Evolutionary conservation across 2,113 vertebrate species (phyloP).

Genomic region (Etheostoma spectabile): DNA sequence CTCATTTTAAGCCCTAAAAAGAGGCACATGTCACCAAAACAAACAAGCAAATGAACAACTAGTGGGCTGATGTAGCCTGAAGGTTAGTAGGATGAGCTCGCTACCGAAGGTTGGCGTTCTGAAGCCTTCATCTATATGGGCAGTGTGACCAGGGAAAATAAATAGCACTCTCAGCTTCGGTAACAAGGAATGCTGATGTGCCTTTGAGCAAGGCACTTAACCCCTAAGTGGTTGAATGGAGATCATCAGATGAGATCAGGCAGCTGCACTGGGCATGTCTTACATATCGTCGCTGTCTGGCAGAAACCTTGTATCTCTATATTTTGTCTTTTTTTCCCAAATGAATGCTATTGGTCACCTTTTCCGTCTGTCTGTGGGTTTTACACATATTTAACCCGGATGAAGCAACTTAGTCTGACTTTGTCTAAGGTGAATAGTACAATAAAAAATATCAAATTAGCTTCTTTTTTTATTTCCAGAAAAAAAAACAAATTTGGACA

Average conservation of each 20-base stretch:
- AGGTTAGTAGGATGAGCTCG: constrained; percentile 55
- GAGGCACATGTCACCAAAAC: constrained; percentile 66
- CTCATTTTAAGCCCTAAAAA: constrained; percentile 61
- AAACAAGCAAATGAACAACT: constrained; percentile 66
- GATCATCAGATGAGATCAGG: constrained; percentile 24
- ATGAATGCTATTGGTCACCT: too few species aligned
- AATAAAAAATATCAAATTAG: too few species aligned
- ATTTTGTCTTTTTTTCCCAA: too few species aligned
- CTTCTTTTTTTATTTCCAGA: too few species aligned
- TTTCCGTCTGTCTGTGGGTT: too few species aligned
- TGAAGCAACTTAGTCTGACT: too few species aligned
- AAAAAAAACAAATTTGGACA: too few species aligned
- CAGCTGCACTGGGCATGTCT: neutral
- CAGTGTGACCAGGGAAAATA: constrained; percentile 23
- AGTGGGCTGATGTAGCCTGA: constrained; percentile 68
- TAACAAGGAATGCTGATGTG: constrained; percentile 43
- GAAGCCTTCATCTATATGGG: constrained; percentile 50
- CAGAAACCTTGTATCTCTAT: too few species aligned
- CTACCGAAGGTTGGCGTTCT: constrained; percentile 53
- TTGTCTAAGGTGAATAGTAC: too few species aligned
- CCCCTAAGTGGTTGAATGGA: constrained; percentile 18
- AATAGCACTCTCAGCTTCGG: constrained; percentile 14
- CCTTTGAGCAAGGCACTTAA: constrained; percentile 33
- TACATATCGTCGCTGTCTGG: neutral
- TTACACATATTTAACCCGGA: too few species aligned